Evolutionary conservation across 2,797 vertebrate genomes (phyloP).

Genomic region (Phoxinus dragarum): DNA sequence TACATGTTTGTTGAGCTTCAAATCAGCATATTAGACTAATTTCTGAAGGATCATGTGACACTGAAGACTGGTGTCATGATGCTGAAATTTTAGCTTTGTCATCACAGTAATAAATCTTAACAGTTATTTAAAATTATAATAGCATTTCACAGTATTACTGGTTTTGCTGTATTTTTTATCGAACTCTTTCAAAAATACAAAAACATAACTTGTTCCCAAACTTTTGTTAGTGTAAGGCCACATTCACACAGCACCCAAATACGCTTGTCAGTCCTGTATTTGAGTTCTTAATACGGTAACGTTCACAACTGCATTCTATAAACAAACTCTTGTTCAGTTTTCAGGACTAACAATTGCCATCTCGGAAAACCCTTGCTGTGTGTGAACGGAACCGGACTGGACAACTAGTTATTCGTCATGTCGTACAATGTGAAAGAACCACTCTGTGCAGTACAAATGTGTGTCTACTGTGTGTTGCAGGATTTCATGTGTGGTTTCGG

Average conservation of each 20-base stretch:
- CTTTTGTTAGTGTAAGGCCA: not conserved
- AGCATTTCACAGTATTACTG: not conserved
- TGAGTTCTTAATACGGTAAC: too few species aligned
- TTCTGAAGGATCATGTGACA: not conserved
- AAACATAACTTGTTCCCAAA: not conserved
- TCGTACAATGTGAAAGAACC: too few species aligned
- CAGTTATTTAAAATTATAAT: not conserved
- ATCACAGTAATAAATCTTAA: not conserved
- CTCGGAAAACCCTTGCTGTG: too few species aligned
- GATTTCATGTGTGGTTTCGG: too few species aligned
- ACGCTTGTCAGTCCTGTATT: not conserved
- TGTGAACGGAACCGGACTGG: too few species aligned
- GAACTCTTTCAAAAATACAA: not conserved
- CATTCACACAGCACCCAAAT: not conserved
- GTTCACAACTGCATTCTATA: too few species aligned
- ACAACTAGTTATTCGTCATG: too few species aligned
- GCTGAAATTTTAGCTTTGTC: not conserved
- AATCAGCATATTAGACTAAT: not conserved
- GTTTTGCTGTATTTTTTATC: not conserved
- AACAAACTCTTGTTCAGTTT: too few species aligned
- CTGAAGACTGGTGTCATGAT: not conserved
- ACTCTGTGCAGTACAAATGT: too few species aligned
- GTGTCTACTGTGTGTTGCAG: too few species aligned
- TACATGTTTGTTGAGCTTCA: not conserved
- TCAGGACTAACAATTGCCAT: too few species aligned